Evolutionary conservation across 1,140 invertebrate genomes (phyloP).

Genomic region (Drosophila arawakana): DNA sequence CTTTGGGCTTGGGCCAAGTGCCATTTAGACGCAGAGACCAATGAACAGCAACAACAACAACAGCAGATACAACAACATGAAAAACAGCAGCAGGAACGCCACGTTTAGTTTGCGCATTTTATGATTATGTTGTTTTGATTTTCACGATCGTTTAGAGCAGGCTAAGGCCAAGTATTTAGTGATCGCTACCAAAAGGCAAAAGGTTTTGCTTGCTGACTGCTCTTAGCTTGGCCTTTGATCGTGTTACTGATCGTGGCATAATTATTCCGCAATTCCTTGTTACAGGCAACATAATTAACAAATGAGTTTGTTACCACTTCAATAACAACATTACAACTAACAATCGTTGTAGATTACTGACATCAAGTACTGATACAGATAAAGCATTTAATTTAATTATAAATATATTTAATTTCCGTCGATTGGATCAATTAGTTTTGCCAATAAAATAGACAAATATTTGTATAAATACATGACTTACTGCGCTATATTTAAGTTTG

Average conservation of each 20-base stretch:
- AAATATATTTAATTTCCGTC: too few relatives aligned
- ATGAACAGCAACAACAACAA: conserved; percentile 53
- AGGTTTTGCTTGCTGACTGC: conserved; percentile 15
- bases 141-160: conserved; percentile 71
- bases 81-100: conserved; percentile 65
- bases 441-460: too few relatives aligned
- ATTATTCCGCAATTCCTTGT: conserved; percentile 61
- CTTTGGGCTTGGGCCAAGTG: conserved; percentile 76
- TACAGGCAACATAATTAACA: conserved; percentile 81
- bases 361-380: too few relatives aligned
- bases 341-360: conserved; percentile 6
- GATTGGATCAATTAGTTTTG: background rate
- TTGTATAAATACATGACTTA: too few relatives aligned
- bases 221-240: conserved; percentile 71
- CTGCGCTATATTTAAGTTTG: too few relatives aligned
- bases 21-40: conserved; percentile 78
- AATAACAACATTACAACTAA: conserved; percentile 21
- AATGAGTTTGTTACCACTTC: conserved; percentile 77
- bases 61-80: conserved; percentile 39
- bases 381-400: too few relatives aligned
- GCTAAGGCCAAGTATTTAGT: conserved; percentile 65
- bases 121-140: conserved; percentile 83
- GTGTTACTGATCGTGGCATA: conserved; percentile 82
- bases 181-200: conserved; percentile 64
- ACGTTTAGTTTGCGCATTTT: conserved; percentile 79